These are phyloP conservation scores for Heliothis virescens DNA, from an alignment of 1,140 invertebrate species.

Conservation along the genomic window DNA sequence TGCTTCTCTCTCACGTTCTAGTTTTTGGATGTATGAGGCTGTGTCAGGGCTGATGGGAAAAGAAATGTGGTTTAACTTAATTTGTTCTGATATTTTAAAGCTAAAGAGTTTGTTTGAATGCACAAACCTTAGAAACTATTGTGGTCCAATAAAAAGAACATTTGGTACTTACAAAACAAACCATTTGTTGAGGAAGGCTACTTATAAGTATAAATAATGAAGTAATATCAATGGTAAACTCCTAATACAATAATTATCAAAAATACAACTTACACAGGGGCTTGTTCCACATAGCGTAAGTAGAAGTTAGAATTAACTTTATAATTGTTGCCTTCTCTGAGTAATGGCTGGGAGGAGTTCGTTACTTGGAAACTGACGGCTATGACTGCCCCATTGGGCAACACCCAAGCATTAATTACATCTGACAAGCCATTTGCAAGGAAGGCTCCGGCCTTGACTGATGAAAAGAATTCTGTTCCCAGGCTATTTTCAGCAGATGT, in stretches of 20 bases:
- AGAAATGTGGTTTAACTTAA: neutral
- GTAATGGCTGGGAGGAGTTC: constrained; percentile 80
- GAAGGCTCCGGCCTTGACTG: constrained; percentile 91
- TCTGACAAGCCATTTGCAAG: constrained; percentile 88
- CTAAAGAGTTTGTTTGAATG: neutral
- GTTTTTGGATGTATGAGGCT: constrained; percentile 95
- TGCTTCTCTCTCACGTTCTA: constrained; percentile 95
- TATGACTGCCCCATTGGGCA: constrained; percentile 90
- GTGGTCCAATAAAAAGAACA: no score
- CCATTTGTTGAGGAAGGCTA: no score
- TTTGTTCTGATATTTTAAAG: no score
- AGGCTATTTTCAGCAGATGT: constrained; percentile 88
- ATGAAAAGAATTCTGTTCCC: constrained; percentile 90
- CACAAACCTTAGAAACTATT: no score
- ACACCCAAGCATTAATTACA: constrained; percentile 90
- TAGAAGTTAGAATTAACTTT: constrained; percentile 91
- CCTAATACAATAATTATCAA: no score
- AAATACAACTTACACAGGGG: constrained; percentile 89
- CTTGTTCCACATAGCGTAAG: constrained; percentile 90
- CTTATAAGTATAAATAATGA: no score
- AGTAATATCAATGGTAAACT: no score
- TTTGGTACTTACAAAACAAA: no score
- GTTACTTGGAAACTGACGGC: constrained; percentile 87
- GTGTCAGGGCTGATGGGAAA: constrained; percentile 93
- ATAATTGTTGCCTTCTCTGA: constrained; percentile 77